Evolutionary conservation across 2,888 invertebrate genomes (phyloP).

Genomic region (Yponomeuta cagnagella): DNA sequence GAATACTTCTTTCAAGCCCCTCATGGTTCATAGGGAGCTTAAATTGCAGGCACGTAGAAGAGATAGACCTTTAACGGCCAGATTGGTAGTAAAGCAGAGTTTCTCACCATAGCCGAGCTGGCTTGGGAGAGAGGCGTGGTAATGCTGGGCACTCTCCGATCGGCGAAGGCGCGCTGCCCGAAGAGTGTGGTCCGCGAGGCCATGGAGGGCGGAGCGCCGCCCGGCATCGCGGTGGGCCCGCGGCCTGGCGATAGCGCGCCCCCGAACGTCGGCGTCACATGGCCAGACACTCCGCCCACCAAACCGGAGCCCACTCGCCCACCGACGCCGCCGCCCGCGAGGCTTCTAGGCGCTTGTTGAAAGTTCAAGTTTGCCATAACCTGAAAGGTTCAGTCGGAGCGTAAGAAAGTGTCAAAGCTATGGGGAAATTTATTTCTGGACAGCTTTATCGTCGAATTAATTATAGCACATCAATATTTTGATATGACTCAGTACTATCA

Average conservation of each 20-base stretch:
- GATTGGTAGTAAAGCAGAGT: too few species aligned
- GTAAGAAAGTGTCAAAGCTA: neutral
- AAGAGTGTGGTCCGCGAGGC: slow-evolving; percentile 80
- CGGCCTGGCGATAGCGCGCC: slow-evolving; percentile 68
- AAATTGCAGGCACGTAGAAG: too few species aligned
- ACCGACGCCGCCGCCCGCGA: slow-evolving; percentile 81
- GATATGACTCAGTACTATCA: neutral
- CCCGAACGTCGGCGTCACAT: slow-evolving; percentile 72
- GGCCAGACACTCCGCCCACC: slow-evolving; percentile 81
- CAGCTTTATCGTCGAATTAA: neutral
- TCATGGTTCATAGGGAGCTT: too few species aligned
- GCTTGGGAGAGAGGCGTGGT: slow-evolving; percentile 74
- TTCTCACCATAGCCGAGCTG: slow-evolving; percentile 68
- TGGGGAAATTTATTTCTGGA: neutral
- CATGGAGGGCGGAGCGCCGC: slow-evolving; percentile 73
- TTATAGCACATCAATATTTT: neutral
- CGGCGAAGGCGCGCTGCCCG: slow-evolving; percentile 87
- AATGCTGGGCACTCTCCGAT: slow-evolving; percentile 80
- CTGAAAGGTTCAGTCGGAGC: slow-evolving; percentile 47
- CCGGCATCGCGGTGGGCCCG: slow-evolving; percentile 60
- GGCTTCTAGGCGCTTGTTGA: slow-evolving; percentile 91
- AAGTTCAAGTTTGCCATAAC: slow-evolving; percentile 96
- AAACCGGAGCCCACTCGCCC: slow-evolving; percentile 79
- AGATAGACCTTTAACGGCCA: too few species aligned
- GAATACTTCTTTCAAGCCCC: too few species aligned